Percentiles rank a stretch among this genome's conserved stretches.
Evolutionary conservation across 1,140 invertebrate species (phyloP).

Genomic region (Drosophila busckii): DNA sequence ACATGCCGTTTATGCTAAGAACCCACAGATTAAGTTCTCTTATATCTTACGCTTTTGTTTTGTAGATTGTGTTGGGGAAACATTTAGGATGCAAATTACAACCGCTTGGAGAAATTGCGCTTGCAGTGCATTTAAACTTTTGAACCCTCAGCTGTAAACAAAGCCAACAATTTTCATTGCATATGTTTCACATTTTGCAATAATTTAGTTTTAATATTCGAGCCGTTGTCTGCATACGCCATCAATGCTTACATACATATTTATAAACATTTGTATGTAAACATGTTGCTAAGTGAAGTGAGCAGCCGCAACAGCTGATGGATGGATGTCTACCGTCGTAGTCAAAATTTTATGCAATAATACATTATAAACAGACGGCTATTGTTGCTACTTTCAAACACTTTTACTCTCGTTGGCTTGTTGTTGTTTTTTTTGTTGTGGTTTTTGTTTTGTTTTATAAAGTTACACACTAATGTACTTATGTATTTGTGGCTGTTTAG

Average conservation of each 20-base stretch:
- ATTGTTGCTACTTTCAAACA: slow-evolving; percentile 39
- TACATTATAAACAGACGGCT: no score
- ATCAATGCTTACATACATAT: no score
- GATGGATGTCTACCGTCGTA: slow-evolving; percentile 3
- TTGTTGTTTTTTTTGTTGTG: slow-evolving; percentile 19
- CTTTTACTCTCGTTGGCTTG: slow-evolving; percentile 70
- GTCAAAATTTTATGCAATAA: slow-evolving; percentile 22
- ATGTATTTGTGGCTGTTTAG: no score
- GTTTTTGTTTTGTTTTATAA: no score
- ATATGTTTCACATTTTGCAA: background rate
- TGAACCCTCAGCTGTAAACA: slow-evolving; percentile 21
- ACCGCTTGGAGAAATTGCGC: no score
- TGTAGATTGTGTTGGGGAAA: slow-evolving; percentile 30
- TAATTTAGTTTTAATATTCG: no score
- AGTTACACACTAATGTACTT: no score
- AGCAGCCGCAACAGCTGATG: slow-evolving; percentile 3
- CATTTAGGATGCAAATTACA: slow-evolving; percentile 55
- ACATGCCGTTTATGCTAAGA: slow-evolving; percentile 11
- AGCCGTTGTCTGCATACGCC: no score
- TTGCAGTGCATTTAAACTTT: no score
- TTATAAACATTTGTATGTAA: slow-evolving; percentile 15
- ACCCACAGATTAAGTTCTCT: background rate
- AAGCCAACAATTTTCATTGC: slow-evolving; percentile 18
- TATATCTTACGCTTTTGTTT: background rate
- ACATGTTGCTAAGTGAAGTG: no score